Evolutionary conservation across 2,113 vertebrate genomes (phyloP), one percentile per base, ranked within the genome.

Genomic region (Vanacampus margaritifer): DNA sequence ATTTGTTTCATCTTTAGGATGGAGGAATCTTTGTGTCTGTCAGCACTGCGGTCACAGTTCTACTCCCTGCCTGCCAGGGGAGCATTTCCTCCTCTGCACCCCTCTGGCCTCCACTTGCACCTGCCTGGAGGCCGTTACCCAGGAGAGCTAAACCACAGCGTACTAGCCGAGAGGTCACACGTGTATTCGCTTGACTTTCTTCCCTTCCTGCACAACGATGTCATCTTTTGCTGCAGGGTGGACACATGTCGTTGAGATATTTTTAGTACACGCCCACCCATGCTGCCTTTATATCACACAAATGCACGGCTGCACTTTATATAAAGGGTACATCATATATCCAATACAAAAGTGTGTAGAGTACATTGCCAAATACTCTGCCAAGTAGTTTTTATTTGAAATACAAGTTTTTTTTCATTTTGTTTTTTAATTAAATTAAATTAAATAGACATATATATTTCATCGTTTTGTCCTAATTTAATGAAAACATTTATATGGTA

Each of bases 21-120:
- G 95, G 96, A 98, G 0, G 96, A 98, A 70, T 95, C 95, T 3
- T 92, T 96, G 83, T 97, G 94, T 89, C 92, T 98, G 56, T 96
- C 95, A 0, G 93, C 95, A 0, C 90, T 98, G 60, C 85, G 95
- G 46, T 94, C 95, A 11, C 94, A 95, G 67, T 98, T 96, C 91
- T 97, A 97, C 87, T 93, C 94, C 0, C 83, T 95, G 72, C 95
- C 94, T 14, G 86, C 91, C 0, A 95, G 95, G 0, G 91, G 94
- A 63, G 91, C 93, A 24, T 91, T 97, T 82, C 92, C 94, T 0
- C 91, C 93, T 1, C 91, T 98, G 53, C 96, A 98, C 84, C 95
- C 93, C 0, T 95, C 95, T 0, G 94, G 95, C 43, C 93, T 96
- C 84, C 96, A 98, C 84, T 90, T 97, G 70, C 95, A 97, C 85